A percentile compares a stretch with the other conserved stretches of the same genome.
phyloP scores from a whole-genome alignment of 2,888 invertebrate genomes.

The Hedychridium roseum region DNA sequence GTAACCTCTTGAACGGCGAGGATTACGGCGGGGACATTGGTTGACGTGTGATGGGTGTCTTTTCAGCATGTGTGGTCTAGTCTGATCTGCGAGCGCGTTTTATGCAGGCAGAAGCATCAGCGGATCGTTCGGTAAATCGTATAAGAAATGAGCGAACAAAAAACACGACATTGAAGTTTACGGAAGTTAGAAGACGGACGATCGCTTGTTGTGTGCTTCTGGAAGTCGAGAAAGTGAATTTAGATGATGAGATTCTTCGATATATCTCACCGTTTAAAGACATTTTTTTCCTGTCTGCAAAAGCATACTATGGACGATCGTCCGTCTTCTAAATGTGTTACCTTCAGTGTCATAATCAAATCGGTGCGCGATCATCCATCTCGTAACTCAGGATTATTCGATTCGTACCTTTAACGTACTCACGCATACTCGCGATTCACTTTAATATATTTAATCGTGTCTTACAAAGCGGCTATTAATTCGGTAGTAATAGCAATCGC shows the following conservation, averaged over 20 bases:
- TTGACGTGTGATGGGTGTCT: constrained; percentile 84
- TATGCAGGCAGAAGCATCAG: constrained; percentile 46
- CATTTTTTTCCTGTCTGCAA: too few species aligned
- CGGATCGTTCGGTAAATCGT: constrained; percentile 35
- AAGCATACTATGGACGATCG: too few species aligned
- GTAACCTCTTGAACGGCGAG: constrained; percentile 68
- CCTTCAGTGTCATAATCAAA: too few species aligned
- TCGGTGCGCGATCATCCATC: too few species aligned
- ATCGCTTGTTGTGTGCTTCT: constrained; percentile 36
- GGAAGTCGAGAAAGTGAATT: too few species aligned
- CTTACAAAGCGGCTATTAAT: constrained; percentile 23
- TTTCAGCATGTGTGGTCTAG: constrained; percentile 83
- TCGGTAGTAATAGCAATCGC: constrained; percentile 26
- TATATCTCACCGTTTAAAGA: too few species aligned
- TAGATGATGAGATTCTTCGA: too few species aligned
- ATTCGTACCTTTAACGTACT: constrained; percentile 30
- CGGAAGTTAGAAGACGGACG: too few species aligned
- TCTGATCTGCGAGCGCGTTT: constrained; percentile 38
- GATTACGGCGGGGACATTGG: constrained; percentile 70
- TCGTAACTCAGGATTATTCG: too few species aligned
- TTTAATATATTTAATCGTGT: constrained; percentile 35
- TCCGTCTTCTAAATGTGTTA: too few species aligned
- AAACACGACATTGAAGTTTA: too few species aligned
- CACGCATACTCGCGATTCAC: constrained; percentile 33
- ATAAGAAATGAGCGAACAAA: too few species aligned